These are phyloP conservation scores for Liparis tanakae DNA, from an alignment of 2,797 vertebrate species.

Conservation along the genomic window DNA sequence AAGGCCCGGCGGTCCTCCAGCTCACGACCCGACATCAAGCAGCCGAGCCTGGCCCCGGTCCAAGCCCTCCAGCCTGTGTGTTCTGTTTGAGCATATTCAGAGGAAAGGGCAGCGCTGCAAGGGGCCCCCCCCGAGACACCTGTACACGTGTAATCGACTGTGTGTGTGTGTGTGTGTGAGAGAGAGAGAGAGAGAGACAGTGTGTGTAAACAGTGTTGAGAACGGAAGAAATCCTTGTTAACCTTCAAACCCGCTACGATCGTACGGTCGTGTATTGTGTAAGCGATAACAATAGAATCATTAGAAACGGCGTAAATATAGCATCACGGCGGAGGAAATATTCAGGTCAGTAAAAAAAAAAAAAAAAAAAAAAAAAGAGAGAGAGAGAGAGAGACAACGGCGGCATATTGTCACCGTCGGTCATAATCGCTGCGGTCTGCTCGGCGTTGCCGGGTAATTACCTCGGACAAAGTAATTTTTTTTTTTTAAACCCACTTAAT, in stretches of 20 bases:
- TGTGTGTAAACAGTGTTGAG: conserved; percentile 32
- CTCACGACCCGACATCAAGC: conserved; percentile 76
- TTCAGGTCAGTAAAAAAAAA: neutral
- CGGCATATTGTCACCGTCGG: conserved; percentile 1
- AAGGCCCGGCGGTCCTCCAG: conserved; percentile 73
- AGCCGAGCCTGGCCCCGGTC: conserved; percentile 64
- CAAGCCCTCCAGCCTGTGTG: conserved; percentile 60
- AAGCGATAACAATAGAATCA: neutral
- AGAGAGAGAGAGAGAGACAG: neutral
- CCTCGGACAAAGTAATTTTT: conserved; percentile 32
- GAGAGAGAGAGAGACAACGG: neutral
- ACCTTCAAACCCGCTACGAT: conserved; percentile 34
- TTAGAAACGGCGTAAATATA: neutral
- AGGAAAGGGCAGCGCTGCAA: conserved; percentile 52
- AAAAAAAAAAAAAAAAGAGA: too few relatives aligned
- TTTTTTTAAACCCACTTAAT: conserved; percentile 28
- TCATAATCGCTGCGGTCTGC: conserved; percentile 12
- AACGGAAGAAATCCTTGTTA: conserved; percentile 45
- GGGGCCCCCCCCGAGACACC: conserved; percentile 59
- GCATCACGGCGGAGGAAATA: neutral
- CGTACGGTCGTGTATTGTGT: neutral
- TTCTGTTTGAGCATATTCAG: conserved; percentile 65
- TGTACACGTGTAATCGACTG: conserved; percentile 46
- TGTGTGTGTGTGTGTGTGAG: conserved; percentile 12
- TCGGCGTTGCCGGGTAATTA: conserved; percentile 28